These are phyloP conservation scores for Agonum fuliginosum DNA, from an alignment of 2,888 invertebrate species.

Conservation along the genomic window DNA sequence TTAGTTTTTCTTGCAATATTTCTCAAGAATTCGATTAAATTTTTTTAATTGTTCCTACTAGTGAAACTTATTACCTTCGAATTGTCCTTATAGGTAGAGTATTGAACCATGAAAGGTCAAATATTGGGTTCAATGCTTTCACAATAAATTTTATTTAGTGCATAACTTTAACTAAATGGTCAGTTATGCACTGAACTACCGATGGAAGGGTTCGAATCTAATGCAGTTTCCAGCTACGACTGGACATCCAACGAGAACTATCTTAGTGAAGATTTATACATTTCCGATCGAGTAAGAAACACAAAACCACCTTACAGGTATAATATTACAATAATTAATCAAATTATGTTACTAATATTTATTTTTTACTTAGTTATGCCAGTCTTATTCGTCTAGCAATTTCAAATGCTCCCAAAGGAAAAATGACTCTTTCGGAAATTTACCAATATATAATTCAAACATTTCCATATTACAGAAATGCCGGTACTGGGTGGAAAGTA, in stretches of 20 bases:
- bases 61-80: conserved; percentile 58
- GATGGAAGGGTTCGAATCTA: conserved; percentile 54
- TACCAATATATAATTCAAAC: conserved; percentile 84
- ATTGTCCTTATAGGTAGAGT: conserved; percentile 58
- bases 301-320: conserved; percentile 59
- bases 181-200: conserved; percentile 55
- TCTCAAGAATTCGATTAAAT: conserved; percentile 53
- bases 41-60: conserved; percentile 48
- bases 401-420: conserved; percentile 79
- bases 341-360: conserved; percentile 22
- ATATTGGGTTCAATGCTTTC: conserved; percentile 60
- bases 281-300: conserved; percentile 54
- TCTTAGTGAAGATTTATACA: conserved; percentile 52
- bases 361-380: conserved; percentile 76
- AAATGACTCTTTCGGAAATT: conserved; percentile 84
- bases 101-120: conserved; percentile 58
- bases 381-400: conserved; percentile 83
- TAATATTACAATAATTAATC: background rate
- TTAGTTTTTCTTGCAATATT: conserved; percentile 48
- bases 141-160: conserved; percentile 59
- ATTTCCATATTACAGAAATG: conserved; percentile 83
- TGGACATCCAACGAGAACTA: conserved; percentile 43
- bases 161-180: conserved; percentile 55
- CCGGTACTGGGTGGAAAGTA: conserved; percentile 84
- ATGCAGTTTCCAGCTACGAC: conserved; percentile 33